Evolutionary conservation across 2,888 invertebrate genomes (phyloP), one percentile per base, ranked within the genome.

Genomic region (Lycia hirtaria): DNA sequence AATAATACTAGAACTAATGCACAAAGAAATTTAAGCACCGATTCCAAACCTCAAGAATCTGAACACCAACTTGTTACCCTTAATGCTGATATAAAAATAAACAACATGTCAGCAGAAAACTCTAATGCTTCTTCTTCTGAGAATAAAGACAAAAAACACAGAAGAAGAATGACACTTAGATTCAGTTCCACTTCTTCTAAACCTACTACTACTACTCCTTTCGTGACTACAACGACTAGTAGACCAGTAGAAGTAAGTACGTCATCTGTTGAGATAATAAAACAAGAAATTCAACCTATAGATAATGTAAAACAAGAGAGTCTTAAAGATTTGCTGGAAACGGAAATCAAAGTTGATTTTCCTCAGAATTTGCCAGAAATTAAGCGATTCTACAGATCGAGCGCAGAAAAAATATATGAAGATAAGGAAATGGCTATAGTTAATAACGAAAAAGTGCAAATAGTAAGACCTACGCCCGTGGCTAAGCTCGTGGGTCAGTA

Each of bases 361-460:
- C 62, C 69, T 5, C 70, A 80, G 60, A 70, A 75, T 43, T 65
- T 69, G 12, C 76, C 82, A 1, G 83, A 88, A 44, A 75, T 88
- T 0, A 82, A 72, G 70, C 75, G 91, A 50, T 83, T 90, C 64
- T 85, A 90, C 26, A 80, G 91, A 75, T 91, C 92, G 2, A 91
- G 91, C 51, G 84, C 82, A 4, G 91, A 92, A 68, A 81, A 68
- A 51, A 49, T 69, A 22, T 71, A 48, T 4, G 52, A 75, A 45
- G 73, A 76, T 0, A 81, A 76, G 70, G 88, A 90, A 70, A 83
- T 87, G 69, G 71, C 78, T 50, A 62, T 83, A 41, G 71, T 88
- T 1, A 88, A 89, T 62, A 85, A 88, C 62, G 87, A 90, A 52
- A 87, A 80, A 65, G 81, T 92, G 20, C 88, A 88, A 73, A 87